Evolutionary conservation across 1,140 invertebrate genomes (phyloP).

Genomic region (Chironomus tepperi): DNA sequence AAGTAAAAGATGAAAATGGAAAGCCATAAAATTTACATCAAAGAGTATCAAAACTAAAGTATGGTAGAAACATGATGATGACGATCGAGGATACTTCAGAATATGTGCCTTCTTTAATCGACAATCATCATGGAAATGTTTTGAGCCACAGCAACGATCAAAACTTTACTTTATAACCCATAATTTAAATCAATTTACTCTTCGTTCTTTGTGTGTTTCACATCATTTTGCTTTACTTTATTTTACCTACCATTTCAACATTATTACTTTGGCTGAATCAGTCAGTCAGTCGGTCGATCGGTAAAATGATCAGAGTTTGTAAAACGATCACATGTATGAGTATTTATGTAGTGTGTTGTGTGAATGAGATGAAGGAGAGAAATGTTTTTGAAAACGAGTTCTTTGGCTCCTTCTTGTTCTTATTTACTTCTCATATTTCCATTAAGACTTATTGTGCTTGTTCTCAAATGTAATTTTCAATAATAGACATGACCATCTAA

Average conservation of each 20-base stretch:
- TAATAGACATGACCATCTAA: too few species aligned
- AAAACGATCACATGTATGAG: neutral
- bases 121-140: conserved; percentile 18
- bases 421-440: neutral
- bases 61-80: neutral
- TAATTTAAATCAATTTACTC: conserved; percentile 22
- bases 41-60: neutral
- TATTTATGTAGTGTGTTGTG: neutral
- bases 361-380: neutral
- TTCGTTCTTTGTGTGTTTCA: neutral
- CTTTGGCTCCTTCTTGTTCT: neutral
- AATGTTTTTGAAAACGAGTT: neutral
- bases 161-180: conserved; percentile 16
- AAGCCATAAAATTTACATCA: neutral
- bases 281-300: neutral
- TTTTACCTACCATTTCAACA: neutral
- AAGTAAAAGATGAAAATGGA: neutral
- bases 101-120: neutral
- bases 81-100: neutral
- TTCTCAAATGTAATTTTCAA: too few species aligned
- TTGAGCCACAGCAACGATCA: neutral
- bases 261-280: neutral
- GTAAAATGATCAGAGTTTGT: neutral
- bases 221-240: neutral
- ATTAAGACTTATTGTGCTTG: neutral